Base-by-base conservation (phyloP, 2,888 invertebrate species). In the Camponotus fellah region DNA sequence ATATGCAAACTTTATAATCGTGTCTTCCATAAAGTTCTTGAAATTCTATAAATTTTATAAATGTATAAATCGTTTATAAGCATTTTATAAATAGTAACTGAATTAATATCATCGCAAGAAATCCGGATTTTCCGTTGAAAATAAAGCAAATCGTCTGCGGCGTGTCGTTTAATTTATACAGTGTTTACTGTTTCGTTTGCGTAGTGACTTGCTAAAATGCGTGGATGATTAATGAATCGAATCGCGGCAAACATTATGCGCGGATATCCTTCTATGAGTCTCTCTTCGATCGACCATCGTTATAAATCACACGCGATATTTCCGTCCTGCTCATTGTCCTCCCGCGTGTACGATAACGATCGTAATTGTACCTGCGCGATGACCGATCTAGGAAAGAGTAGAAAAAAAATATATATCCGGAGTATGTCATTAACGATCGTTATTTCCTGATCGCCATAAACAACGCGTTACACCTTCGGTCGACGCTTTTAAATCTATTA, bases 301-400 rank as follows among this genome's bases (percentile, higher is more conserved):
- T 89, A 89, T 84, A 89, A 87, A 89, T 89, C 86, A 87, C 86
- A 89, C 85, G 89, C 88, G 85, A 89, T 85, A 86, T 84, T 81
- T 79, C 71, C 46, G 80, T 62, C 65, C 72, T 68, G 72, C 83
- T 75, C 71, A 58, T 80, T 46, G 46, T 71, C 69, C 77, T n/a
- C 53, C 58, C 81, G 37, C 74, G n/a, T 58, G 62, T 62, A 53
- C 34, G 88, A 89, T 89, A 87, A 71, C 64, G 53, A 89, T 89
- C 88, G 58, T 82, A 88, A 89, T 87, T 89, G 72, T 80, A 53
- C 71, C 65, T 14, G 12, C 62, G 68, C 66, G 83, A 86, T 71
- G 74, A 34, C 76, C 65, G 76, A 62, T 85, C 88, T 79, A 12
- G 21, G n/a, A 82, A 71, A 40, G 8, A 53, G n/a, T n/a, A 58